phyloP scores from a whole-genome alignment of 2,888 invertebrate genomes.

The Tolmerus cingulatus region DNA sequence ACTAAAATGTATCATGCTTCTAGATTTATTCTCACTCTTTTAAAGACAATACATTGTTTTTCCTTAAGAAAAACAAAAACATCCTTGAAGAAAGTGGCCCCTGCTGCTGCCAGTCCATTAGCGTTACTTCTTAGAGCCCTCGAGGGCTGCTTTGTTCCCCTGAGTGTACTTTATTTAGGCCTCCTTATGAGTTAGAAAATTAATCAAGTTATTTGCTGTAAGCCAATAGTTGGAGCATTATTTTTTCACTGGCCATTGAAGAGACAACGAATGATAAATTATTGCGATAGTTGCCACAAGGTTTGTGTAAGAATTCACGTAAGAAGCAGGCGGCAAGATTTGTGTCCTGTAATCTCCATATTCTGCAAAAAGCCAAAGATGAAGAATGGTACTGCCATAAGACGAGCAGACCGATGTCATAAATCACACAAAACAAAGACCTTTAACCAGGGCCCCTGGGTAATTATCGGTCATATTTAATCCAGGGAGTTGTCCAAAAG shows the following conservation, averaged over 20 bases:
- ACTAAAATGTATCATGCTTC: background rate
- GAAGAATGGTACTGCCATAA: constrained; percentile 22
- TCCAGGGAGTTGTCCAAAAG: constrained; percentile 38
- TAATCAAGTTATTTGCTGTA: constrained; percentile 36
- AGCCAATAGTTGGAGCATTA: constrained; percentile 24
- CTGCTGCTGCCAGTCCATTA: constrained; percentile 20
- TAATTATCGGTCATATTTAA: constrained; percentile 45
- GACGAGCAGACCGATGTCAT: constrained; percentile 20
- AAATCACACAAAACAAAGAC: constrained; percentile 42
- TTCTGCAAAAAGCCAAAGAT: constrained; percentile 24
- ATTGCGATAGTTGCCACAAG: constrained; percentile 3
- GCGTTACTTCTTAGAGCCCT: background rate
- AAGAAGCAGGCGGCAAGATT: background rate
- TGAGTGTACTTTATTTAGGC: constrained; percentile 26
- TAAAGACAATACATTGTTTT: background rate
- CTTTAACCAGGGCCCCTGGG: constrained; percentile 39
- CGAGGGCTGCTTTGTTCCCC: constrained; percentile 12
- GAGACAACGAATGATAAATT: constrained; percentile 35
- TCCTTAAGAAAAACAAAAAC: background rate
- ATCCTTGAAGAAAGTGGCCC: background rate
- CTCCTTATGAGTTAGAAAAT: constrained; percentile 21
- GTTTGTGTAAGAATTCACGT: constrained; percentile 26
- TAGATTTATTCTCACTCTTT: background rate
- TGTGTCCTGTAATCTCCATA: constrained; percentile 14
- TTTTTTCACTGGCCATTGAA: background rate